These are phyloP conservation scores for Lingula anatina DNA, from an alignment of 2,888 invertebrate genomes.

Conservation along the genomic window DNA sequence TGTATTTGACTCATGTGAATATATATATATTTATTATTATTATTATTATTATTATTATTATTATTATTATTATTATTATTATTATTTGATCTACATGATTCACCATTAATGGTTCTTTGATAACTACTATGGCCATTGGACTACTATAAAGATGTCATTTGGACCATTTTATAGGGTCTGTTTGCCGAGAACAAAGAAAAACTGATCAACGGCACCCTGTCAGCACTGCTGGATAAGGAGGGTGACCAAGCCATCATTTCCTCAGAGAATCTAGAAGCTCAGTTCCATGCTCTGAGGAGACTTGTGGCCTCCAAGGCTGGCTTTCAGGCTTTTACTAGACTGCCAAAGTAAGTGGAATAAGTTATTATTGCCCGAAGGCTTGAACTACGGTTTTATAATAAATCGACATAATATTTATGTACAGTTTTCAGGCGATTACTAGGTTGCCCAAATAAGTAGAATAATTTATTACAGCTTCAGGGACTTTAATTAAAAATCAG, in stretches of 20 bases:
- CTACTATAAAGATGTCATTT: background rate
- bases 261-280: constrained; percentile 75
- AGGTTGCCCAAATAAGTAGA: no score
- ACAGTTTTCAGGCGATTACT: no score
- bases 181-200: constrained; percentile 98
- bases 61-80: no score
- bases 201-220: constrained; percentile 84
- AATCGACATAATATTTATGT: no score
- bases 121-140: background rate
- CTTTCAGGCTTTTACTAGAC: constrained; percentile 87
- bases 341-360: constrained; percentile 65
- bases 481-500: no score
- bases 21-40: no score
- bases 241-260: constrained; percentile 45
- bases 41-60: no score
- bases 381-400: no score
- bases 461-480: no score
- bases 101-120: background rate
- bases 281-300: constrained; percentile 89
- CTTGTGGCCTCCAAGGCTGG: constrained; percentile 97
- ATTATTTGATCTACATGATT: no score
- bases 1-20: no score
- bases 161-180: constrained; percentile 67
- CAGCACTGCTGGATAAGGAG: constrained; percentile 71
- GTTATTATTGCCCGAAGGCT: no score